Percentiles rank a stretch among this genome's conserved stretches.
These are phyloP conservation scores for Campylomormyrus tamandua DNA, from an alignment of 2,113 vertebrate genomes.

Conservation along the genomic window DNA sequence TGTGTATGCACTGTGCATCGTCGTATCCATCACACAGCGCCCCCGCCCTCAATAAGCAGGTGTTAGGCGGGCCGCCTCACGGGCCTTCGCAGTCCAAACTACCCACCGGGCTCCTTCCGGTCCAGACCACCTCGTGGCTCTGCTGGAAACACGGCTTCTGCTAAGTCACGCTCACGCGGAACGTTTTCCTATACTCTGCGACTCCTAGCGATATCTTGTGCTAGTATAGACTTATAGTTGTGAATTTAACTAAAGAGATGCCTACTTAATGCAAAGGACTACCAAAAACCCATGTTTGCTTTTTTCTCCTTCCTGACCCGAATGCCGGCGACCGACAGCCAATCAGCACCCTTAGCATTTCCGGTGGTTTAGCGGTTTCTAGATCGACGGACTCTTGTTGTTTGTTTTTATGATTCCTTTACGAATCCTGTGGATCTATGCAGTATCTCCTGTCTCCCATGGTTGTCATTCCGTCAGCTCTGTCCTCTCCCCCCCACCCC, in stretches of 20 bases:
- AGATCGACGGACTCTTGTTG: not conserved
- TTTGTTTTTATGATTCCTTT: slow-evolving; percentile 13
- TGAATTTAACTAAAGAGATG: slow-evolving; percentile 1
- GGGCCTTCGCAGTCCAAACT: not conserved
- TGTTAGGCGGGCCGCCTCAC: not conserved
- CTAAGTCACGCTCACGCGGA: not conserved
- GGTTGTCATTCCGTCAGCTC: slow-evolving; percentile 62
- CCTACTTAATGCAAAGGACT: slow-evolving; percentile 17
- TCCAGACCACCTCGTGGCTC: not conserved
- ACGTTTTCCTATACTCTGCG: not conserved
- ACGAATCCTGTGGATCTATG: slow-evolving; percentile 71
- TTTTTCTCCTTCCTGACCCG: not conserved
- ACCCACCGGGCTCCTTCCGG: not conserved
- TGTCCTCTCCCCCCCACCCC: slow-evolving; percentile 39
- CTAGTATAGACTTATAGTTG: not conserved
- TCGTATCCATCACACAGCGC: not conserved
- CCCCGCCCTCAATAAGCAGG: not conserved
- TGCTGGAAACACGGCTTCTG: not conserved
- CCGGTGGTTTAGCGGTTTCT: not conserved
- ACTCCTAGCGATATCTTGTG: not conserved
- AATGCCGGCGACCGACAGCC: not conserved
- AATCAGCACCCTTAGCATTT: not conserved
- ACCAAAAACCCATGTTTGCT: slow-evolving; percentile 4
- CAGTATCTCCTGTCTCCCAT: slow-evolving; percentile 57
- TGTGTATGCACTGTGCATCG: not conserved